A percentile compares a stretch with the other conserved stretches of the same genome.
Conservation (phyloP, 2,797 vertebrate genomes). For the Avahi laniger region DNA sequence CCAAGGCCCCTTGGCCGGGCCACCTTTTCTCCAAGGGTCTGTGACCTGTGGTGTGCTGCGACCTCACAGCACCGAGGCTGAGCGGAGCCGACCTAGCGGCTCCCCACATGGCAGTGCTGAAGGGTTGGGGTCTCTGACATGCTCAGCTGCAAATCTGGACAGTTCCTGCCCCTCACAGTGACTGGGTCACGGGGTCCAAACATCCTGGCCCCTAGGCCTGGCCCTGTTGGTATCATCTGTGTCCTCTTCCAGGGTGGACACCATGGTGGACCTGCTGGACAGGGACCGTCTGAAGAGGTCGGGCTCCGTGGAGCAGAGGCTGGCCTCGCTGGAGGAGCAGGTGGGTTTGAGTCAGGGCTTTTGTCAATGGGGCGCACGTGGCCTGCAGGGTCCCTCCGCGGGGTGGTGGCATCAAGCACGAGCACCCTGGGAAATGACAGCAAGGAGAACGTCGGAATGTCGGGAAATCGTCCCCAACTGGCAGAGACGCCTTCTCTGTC, state of each 20-base stretch:
- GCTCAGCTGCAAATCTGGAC: background rate
- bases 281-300: constrained; percentile 85
- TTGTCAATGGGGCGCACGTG: accelerated
- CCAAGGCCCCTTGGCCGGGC: too few relatives aligned
- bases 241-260: constrained; percentile 86
- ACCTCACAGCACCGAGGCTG: background rate
- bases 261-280: constrained; percentile 88
- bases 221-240: background rate
- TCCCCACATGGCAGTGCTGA: background rate
- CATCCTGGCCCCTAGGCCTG: accelerated
- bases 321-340: constrained; percentile 92
- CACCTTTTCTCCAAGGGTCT: background rate
- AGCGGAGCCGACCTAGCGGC: background rate
- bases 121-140: background rate
- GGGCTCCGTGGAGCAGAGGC: constrained; percentile 83
- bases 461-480: accelerated
- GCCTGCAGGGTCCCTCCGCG: accelerated
- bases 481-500: background rate
- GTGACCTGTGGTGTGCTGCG: accelerated
- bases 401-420: accelerated
- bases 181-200: too few relatives aligned
- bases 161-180: background rate
- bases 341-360: constrained; percentile 76
- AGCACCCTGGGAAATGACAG: accelerated
- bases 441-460: background rate